These are phyloP conservation scores for Nemotelus pantherinus DNA, from an alignment of 2,888 invertebrate genomes.

Conservation along the genomic window DNA sequence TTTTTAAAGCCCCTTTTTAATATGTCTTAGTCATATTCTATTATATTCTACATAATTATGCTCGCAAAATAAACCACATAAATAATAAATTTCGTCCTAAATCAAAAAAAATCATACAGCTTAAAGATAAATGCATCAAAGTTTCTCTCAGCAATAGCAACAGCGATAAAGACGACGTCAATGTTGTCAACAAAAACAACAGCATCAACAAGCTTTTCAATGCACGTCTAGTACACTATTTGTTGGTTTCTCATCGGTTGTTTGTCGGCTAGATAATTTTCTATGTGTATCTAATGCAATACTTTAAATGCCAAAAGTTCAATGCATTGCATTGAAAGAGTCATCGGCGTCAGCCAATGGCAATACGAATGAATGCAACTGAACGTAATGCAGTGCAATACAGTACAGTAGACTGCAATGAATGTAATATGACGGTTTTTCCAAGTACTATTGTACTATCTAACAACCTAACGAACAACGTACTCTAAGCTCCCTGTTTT, in stretches of 20 bases:
- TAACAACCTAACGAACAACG: no score
- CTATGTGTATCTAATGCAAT: constrained; percentile 18
- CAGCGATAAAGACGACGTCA: neutral
- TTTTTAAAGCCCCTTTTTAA: no score
- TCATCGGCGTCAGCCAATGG: constrained; percentile 33
- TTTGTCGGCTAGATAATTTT: neutral
- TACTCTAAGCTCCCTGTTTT: no score
- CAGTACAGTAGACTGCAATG: neutral
- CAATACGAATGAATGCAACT: constrained; percentile 24
- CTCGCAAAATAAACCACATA: no score
- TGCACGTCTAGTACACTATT: no score
- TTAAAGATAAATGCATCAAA: constrained; percentile 4
- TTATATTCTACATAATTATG: no score
- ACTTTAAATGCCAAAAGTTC: constrained; percentile 41
- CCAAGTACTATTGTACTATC: constrained; percentile 14
- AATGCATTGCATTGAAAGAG: constrained; percentile 41
- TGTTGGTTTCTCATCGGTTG: no score
- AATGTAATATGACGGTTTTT: constrained; percentile 14
- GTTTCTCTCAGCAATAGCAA: neutral
- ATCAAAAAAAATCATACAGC: no score
- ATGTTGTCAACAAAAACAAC: no score
- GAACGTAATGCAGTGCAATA: constrained; percentile 4
- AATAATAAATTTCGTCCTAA: no score
- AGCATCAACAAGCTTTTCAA: no score
- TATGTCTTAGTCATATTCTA: no score